These are phyloP conservation scores for Matsumurasca onukii DNA, from an alignment of 1,140 invertebrate genomes.

Conservation along the genomic window DNA sequence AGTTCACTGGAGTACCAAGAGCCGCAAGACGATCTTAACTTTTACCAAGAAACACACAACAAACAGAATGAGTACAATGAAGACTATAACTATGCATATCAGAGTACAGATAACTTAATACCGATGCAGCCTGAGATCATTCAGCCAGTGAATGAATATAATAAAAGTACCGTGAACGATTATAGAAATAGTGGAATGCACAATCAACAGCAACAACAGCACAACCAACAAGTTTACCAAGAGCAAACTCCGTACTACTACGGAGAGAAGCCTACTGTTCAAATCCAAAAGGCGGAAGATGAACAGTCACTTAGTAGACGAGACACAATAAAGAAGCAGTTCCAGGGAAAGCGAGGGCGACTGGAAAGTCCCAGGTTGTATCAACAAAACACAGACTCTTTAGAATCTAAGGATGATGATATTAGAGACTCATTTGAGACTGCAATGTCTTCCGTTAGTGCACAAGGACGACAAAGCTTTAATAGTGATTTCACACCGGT, in stretches of 20 bases:
- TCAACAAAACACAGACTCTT: conserved; percentile 54
- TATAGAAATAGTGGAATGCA: not conserved
- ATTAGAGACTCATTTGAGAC: conserved; percentile 60
- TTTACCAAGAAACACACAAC: conserved; percentile 30
- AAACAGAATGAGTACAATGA: conserved; percentile 57
- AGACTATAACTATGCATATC: conserved; percentile 69
- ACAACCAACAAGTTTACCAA: conserved; percentile 5
- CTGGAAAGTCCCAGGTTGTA: conserved; percentile 41
- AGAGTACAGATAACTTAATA: conserved; percentile 60
- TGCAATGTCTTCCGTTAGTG: conserved; percentile 55
- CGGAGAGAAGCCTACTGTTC: conserved; percentile 42
- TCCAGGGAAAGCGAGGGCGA: conserved; percentile 33
- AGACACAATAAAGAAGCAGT: conserved; percentile 39
- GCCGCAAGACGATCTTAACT: conserved; percentile 31
- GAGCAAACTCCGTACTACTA: conserved; percentile 35
- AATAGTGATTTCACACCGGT: conserved; percentile 21
- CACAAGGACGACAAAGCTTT: conserved; percentile 33
- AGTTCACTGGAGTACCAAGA: conserved; percentile 39
- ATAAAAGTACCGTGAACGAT: conserved; percentile 6
- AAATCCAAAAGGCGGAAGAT: conserved; percentile 14
- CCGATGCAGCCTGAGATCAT: conserved; percentile 37
- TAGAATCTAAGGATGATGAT: conserved; percentile 58
- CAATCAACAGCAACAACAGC: not conserved
- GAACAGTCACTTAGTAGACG: conserved; percentile 32
- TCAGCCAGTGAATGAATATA: not conserved